Evolutionary conservation across 2,797 vertebrate genomes (phyloP).

Genomic region (Ptychadena robeensis): DNA sequence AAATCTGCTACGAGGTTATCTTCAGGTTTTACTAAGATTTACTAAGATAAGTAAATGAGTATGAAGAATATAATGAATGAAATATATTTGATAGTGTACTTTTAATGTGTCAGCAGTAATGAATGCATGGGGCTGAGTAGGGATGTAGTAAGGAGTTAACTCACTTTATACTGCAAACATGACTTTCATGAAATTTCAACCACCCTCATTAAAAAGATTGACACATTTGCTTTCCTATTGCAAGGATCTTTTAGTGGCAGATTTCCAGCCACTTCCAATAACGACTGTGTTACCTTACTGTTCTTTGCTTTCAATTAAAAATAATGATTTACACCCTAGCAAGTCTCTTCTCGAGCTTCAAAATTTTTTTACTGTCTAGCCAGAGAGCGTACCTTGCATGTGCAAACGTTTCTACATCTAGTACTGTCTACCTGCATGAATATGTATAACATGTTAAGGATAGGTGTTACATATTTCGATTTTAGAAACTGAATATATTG

Average conservation of each 20-base stretch:
- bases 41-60: neutral
- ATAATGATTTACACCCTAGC: conserved; percentile 59
- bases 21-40: neutral
- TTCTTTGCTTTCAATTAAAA: conserved; percentile 61
- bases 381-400: conserved; percentile 31
- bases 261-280: conserved; percentile 55
- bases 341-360: conserved; percentile 44
- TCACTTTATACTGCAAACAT: conserved; percentile 30
- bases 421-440: conserved; percentile 28
- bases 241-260: conserved; percentile 35
- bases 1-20: neutral
- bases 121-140: neutral
- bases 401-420: conserved; percentile 28
- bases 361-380: conserved; percentile 26
- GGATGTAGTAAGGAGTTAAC: conserved; percentile 38
- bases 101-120: neutral
- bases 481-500: conserved; percentile 2
- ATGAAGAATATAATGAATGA: neutral
- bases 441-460: conserved; percentile 23
- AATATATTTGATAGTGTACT: neutral
- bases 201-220: conserved; percentile 61
- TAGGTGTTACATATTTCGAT: conserved; percentile 18
- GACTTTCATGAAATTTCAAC: conserved; percentile 49
- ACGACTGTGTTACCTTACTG: conserved; percentile 43
- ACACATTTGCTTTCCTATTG: conserved; percentile 51